Conservation (phyloP, 2,888 invertebrate species). For the Temnothorax unifasciatus region DNA sequence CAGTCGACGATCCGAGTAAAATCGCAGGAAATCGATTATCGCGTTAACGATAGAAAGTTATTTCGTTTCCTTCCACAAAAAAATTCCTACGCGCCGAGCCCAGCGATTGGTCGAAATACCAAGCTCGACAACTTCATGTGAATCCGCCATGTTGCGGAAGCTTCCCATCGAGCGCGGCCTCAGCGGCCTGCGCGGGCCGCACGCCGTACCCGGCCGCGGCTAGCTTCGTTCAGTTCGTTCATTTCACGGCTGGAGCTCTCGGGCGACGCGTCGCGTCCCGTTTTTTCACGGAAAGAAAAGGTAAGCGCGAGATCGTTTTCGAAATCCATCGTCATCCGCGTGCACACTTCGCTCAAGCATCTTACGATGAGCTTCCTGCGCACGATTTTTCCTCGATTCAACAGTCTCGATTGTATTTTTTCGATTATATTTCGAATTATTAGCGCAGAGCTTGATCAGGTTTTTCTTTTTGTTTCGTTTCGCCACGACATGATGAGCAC, state of each 20-base stretch:
- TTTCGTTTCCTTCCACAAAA: no score
- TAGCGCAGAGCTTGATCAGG: neutral
- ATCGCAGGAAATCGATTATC: no score
- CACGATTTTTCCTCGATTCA: constrained; percentile 48
- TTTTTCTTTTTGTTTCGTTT: neutral
- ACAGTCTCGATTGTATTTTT: constrained; percentile 15
- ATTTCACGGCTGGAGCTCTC: neutral
- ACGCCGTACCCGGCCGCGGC: no score
- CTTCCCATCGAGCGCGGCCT: no score
- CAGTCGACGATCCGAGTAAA: no score
- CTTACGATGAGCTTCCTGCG: neutral
- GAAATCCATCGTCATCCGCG: constrained; percentile 53
- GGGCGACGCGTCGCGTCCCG: no score
- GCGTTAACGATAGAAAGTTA: no score
- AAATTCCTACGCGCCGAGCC: no score
- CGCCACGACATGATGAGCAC: constrained; percentile 76
- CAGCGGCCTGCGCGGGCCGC: no score
- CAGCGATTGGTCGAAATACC: no score
- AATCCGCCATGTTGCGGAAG: no score
- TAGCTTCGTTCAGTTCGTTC: neutral
- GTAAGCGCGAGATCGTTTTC: constrained; percentile 36
- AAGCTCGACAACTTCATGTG: no score
- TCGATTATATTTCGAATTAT: neutral
- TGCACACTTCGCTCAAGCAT: neutral
- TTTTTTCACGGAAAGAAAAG: neutral